Evolutionary conservation across 53 echinoderm and acorn worm species (phyloP).

Genomic region (Zoroaster sp.): DNA sequence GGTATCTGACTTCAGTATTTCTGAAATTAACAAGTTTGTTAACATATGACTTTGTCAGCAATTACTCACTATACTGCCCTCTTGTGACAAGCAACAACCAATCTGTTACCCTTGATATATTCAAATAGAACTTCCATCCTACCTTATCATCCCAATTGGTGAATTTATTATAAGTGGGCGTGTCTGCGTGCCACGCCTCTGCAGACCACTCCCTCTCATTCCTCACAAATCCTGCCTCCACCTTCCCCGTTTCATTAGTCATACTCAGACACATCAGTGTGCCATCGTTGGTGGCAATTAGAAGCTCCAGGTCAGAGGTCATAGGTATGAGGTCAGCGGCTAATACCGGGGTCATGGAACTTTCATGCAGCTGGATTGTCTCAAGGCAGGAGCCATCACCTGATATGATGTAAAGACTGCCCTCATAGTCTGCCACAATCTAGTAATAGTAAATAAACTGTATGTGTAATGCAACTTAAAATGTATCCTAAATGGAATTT

Average conservation of each 20-base stretch:
- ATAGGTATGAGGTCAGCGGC: conserved; percentile 72
- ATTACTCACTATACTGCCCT: too few relatives aligned
- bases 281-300: conserved; percentile 76
- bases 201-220: not conserved
- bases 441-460: not conserved
- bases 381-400: conserved; percentile 65
- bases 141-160: conserved; percentile 69
- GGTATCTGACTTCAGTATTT: too few relatives aligned
- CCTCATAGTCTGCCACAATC: conserved; percentile 70
- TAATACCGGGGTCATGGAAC: conserved; percentile 57
- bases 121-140: not conserved
- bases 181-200: conserved; percentile 56
- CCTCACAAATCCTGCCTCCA: not conserved
- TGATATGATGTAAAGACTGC: conserved; percentile 77
- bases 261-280: conserved; percentile 61
- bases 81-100: too few relatives aligned
- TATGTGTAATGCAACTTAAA: not conserved
- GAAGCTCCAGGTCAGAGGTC: conserved; percentile 67
- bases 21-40: too few relatives aligned
- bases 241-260: not conserved
- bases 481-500: too few relatives aligned
- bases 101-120: not conserved
- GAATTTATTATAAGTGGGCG: conserved; percentile 60
- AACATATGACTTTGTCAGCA: too few relatives aligned
- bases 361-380: conserved; percentile 63